phyloP scores from a whole-genome alignment of 2,113 vertebrate genomes.

The Grus americana region DNA sequence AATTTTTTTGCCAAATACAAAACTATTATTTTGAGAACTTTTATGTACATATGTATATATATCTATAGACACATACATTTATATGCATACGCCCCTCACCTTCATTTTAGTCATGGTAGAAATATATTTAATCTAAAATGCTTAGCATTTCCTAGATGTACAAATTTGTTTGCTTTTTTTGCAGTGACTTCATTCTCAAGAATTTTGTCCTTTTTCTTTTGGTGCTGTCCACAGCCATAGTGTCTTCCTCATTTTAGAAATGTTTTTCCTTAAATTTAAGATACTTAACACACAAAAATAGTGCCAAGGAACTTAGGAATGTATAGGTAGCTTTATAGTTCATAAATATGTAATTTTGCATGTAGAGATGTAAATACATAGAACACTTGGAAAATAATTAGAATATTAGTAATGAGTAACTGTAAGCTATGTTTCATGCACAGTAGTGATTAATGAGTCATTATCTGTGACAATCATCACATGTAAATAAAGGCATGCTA shows the following conservation, averaged over 20 bases:
- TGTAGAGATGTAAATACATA: neutral
- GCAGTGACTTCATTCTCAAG: neutral
- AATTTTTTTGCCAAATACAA: neutral
- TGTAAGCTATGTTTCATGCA: neutral
- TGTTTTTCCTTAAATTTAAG: neutral
- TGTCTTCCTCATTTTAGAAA: neutral
- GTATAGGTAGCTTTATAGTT: neutral
- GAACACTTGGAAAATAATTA: neutral
- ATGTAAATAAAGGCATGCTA: neutral
- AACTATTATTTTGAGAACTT: neutral
- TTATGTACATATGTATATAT: too few relatives aligned
- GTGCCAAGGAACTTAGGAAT: neutral
- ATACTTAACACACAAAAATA: neutral
- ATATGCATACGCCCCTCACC: neutral
- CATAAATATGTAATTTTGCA: neutral
- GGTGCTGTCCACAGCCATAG: neutral
- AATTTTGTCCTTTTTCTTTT: neutral
- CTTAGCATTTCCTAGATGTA: neutral
- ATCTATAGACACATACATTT: neutral
- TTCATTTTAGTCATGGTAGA: neutral
- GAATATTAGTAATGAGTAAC: neutral
- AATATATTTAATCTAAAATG: neutral
- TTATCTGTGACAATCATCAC: conserved; percentile 34
- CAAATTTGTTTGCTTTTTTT: neutral
- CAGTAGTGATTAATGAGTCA: neutral